These are phyloP conservation scores for Anastatus disparis DNA, from an alignment of 1,140 invertebrate genomes.

Conservation along the genomic window DNA sequence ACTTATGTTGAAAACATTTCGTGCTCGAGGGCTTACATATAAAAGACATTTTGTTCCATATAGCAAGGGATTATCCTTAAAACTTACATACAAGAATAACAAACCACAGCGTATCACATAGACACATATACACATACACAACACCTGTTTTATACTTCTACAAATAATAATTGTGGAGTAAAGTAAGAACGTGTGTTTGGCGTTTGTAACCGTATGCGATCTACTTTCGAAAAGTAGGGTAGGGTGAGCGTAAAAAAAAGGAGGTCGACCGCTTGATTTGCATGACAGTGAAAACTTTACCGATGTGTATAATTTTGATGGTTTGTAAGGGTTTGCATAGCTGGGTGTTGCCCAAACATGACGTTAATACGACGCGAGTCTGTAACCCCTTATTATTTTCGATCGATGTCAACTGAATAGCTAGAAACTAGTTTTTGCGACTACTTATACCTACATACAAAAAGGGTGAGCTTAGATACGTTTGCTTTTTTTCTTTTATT, in stretches of 20 bases:
- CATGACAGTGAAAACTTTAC: conserved; percentile 55
- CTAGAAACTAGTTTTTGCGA: neutral
- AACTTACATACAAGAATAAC: neutral
- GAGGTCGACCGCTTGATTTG: conserved; percentile 47
- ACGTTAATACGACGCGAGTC: conserved; percentile 42
- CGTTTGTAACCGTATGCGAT: no score
- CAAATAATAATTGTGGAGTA: conserved; percentile 6
- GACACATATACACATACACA: neutral
- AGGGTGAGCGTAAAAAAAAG: conserved; percentile 3
- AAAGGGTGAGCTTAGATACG: no score
- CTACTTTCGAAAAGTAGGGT: no score
- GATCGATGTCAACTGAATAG: neutral
- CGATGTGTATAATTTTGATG: conserved; percentile 50
- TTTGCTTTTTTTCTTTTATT: neutral
- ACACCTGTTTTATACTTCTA: neutral
- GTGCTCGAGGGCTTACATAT: neutral
- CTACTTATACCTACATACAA: no score
- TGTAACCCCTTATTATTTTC: no score
- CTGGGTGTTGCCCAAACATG: conserved; percentile 55
- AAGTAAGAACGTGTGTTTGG: neutral
- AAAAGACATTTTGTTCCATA: neutral
- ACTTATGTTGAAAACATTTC: conserved; percentile 19
- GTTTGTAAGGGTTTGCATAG: conserved; percentile 29
- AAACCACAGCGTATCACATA: neutral
- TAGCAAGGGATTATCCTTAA: neutral